phyloP scores from a whole-genome alignment of 2,113 vertebrate species.

The Lates calcarifer region DNA sequence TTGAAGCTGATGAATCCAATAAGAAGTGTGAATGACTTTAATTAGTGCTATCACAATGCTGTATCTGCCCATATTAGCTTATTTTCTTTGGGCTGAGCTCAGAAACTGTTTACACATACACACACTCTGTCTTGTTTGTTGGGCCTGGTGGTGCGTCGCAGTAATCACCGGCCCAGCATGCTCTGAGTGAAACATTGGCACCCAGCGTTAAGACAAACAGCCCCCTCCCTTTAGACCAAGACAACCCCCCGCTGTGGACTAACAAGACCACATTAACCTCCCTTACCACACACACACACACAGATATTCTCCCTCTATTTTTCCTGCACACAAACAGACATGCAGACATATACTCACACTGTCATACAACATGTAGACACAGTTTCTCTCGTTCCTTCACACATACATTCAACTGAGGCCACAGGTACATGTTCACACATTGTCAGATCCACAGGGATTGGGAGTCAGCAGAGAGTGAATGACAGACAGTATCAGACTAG shows the following conservation, averaged over 20 bases:
- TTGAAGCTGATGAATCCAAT: conserved; percentile 70
- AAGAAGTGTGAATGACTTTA: conserved; percentile 77
- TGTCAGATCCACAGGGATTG: neutral
- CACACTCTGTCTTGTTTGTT: conserved; percentile 54
- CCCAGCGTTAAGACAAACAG: conserved; percentile 88
- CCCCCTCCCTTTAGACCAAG: conserved; percentile 78
- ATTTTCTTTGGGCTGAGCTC: conserved; percentile 60
- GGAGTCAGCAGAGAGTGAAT: neutral
- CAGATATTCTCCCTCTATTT: neutral
- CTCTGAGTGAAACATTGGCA: conserved; percentile 87
- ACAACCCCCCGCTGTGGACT: conserved; percentile 86
- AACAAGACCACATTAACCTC: conserved; percentile 86
- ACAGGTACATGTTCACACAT: neutral
- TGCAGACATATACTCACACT: neutral
- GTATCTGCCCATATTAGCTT: conserved; percentile 57
- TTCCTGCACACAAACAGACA: conserved; percentile 11
- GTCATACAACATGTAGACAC: neutral
- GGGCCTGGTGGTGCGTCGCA: conserved; percentile 71
- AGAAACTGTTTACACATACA: conserved; percentile 59
- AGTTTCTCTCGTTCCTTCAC: conserved; percentile 6
- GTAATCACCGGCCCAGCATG: conserved; percentile 88
- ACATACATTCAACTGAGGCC: neutral
- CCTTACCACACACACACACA: conserved; percentile 45
- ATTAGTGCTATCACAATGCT: conserved; percentile 71
- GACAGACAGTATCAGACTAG: neutral